A percentile compares a stretch with the other conserved stretches of the same genome.
Evolutionary conservation across 1,140 invertebrate species (phyloP).

Genomic region (Cardiocondyla obscurior): DNA sequence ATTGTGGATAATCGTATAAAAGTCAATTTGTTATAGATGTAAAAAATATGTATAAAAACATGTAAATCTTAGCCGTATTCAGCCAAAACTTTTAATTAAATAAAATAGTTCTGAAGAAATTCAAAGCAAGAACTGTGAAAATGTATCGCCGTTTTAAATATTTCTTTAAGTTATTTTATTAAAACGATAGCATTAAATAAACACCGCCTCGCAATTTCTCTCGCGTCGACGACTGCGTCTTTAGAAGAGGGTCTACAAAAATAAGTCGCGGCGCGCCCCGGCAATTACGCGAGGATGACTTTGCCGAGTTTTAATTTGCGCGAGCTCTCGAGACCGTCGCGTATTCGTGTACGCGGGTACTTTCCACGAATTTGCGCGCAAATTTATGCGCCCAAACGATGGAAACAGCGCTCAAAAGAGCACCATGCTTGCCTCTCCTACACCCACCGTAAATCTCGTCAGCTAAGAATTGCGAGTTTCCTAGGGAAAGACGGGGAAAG

Average conservation of each 20-base stretch:
- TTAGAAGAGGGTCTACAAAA: conserved; percentile 61
- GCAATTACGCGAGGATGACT: conserved; percentile 70
- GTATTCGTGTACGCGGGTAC: conserved; percentile 1
- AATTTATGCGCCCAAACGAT: conserved; percentile 66
- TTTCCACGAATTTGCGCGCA: conserved; percentile 65
- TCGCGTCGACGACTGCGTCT: conserved; percentile 44
- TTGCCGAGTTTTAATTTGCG: conserved; percentile 70
- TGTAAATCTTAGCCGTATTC: neutral
- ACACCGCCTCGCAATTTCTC: conserved; percentile 46
- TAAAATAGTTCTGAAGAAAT: too few relatives aligned
- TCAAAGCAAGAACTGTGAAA: too few relatives aligned
- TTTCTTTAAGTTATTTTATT: conserved; percentile 16
- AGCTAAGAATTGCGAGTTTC: conserved; percentile 45
- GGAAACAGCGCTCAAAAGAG: conserved; percentile 53
- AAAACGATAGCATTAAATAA: conserved; percentile 24
- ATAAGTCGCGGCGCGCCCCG: conserved; percentile 64
- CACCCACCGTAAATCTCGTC: conserved; percentile 57
- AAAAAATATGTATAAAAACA: neutral
- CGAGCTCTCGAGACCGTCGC: conserved; percentile 38
- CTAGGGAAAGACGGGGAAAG: conserved; percentile 1
- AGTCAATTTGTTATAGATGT: neutral
- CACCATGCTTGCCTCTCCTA: conserved; percentile 48
- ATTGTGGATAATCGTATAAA: neutral
- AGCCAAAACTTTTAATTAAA: neutral
- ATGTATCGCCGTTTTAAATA: neutral